phyloP scores from a whole-genome alignment of 2,797 vertebrate species.

The Onychomys torridus region DNA sequence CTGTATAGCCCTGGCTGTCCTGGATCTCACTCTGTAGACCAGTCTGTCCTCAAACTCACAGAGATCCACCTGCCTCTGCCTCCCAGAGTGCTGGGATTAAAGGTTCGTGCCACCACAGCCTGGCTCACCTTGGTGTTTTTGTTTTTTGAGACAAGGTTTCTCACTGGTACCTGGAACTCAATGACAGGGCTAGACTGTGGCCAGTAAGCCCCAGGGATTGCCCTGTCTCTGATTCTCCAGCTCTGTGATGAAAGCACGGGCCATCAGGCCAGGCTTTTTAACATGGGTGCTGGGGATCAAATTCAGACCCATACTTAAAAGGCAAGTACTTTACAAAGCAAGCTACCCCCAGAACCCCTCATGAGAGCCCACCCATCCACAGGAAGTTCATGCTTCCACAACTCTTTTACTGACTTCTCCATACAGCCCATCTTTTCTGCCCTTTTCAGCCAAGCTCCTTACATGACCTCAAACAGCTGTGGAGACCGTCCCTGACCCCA shows the following conservation, averaged over 20 bases:
- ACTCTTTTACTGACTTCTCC: not conserved
- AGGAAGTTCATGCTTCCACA: not conserved
- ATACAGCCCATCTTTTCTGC: not conserved
- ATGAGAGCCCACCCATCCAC: accelerated
- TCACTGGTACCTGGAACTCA: not conserved
- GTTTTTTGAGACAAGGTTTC: not conserved
- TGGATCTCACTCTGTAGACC: too few species aligned
- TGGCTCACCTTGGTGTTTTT: too few species aligned
- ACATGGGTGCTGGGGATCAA: not conserved
- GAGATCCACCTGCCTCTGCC: too few species aligned
- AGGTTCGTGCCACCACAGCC: too few species aligned
- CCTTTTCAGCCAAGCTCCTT: not conserved
- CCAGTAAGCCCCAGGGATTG: not conserved
- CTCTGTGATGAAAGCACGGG: not conserved
- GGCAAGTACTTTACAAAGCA: not conserved
- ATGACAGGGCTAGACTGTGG: not conserved
- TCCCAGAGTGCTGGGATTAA: too few species aligned
- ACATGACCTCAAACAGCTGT: not conserved
- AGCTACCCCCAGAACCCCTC: not conserved
- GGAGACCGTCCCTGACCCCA: accelerated
- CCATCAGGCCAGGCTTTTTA: not conserved
- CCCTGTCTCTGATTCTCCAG: not conserved
- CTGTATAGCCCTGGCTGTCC: too few species aligned
- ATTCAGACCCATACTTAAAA: not conserved
- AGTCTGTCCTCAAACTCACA: too few species aligned